Percentiles rank a stretch among this genome's conserved stretches.
Conservation (phyloP, 2,888 invertebrate species). For the Agrotis clavis region DNA sequence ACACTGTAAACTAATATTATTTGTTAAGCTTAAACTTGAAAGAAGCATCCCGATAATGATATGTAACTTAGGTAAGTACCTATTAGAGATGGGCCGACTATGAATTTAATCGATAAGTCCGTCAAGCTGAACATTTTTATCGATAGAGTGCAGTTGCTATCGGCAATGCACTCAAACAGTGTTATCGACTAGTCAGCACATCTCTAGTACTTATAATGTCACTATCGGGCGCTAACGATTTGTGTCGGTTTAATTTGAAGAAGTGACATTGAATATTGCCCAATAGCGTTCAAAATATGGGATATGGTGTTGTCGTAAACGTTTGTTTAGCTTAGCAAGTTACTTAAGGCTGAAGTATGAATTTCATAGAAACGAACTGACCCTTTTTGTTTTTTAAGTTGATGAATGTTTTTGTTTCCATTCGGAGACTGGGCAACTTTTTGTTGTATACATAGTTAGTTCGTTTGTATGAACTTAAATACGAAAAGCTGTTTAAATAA, state of each 20-base stretch:
- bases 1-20: constrained; percentile 82
- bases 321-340: constrained; percentile 47
- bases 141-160: too few relatives aligned
- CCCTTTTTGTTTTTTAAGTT: constrained; percentile 3
- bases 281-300: constrained; percentile 35
- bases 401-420: not conserved
- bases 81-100: too few relatives aligned
- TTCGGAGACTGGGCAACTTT: constrained; percentile 14
- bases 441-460: constrained; percentile 31
- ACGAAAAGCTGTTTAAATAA: constrained; percentile 42
- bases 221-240: constrained; percentile 12
- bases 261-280: constrained; percentile 38
- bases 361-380: constrained; percentile 54
- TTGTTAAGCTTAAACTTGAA: constrained; percentile 58
- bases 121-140: too few relatives aligned
- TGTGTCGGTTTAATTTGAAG: constrained; percentile 22
- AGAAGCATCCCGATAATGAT: constrained; percentile 33
- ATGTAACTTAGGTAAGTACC: constrained; percentile 1
- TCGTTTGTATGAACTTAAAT: constrained; percentile 55
- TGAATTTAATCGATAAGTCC: too few relatives aligned
- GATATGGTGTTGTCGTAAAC: constrained; percentile 33
- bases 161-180: too few relatives aligned
- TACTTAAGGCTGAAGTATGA: constrained; percentile 46
- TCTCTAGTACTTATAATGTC: constrained; percentile 16
- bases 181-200: too few relatives aligned